Evolutionary conservation across 2,888 invertebrate genomes (phyloP).

Genomic region (Limenitis camilla): DNA sequence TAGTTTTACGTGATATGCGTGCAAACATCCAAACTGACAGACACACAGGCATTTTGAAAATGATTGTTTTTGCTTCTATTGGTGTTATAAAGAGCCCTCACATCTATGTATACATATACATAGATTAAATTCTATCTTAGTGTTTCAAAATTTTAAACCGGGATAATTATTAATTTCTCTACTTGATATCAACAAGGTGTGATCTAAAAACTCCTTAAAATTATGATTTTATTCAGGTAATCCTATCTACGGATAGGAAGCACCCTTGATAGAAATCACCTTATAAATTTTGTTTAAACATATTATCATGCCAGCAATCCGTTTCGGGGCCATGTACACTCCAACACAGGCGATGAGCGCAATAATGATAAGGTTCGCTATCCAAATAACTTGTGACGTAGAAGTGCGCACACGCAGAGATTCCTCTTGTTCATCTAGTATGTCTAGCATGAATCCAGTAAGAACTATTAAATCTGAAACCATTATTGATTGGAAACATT

Average conservation of each 20-base stretch:
- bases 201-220: too few species aligned
- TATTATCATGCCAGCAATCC: conserved; percentile 8
- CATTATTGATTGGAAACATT: too few species aligned
- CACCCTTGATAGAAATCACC: background rate
- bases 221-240: background rate
- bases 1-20: too few species aligned
- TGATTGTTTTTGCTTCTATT: too few species aligned
- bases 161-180: too few species aligned
- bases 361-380: conserved; percentile 8
- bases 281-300: conserved; percentile 12
- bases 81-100: too few species aligned
- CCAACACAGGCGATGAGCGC: conserved; percentile 10
- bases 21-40: too few species aligned
- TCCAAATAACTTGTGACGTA: conserved; percentile 12
- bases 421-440: conserved; percentile 1
- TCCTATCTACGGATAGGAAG: background rate
- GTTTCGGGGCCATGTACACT: conserved; percentile 5
- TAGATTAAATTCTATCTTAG: too few species aligned
- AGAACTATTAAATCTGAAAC: conserved; percentile 14
- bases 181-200: too few species aligned
- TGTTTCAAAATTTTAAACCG: too few species aligned
- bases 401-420: conserved; percentile 8
- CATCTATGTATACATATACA: too few species aligned
- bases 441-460: conserved; percentile 8
- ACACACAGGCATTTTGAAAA: too few species aligned